Evolutionary conservation across 2,797 vertebrate species (phyloP).

Genomic region (Cheirogaleus major): DNA sequence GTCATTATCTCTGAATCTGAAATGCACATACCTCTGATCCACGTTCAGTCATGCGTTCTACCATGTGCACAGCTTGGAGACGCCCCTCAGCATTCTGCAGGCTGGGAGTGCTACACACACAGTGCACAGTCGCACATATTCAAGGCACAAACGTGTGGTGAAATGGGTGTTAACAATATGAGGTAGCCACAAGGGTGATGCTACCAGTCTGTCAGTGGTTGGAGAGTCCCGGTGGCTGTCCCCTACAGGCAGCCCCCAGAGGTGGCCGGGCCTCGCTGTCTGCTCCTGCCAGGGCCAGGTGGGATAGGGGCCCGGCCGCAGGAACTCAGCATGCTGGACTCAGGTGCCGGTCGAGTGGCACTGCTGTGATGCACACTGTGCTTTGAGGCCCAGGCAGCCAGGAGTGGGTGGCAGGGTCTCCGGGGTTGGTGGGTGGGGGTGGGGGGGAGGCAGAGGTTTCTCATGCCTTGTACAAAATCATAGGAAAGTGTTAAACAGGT

Average conservation of each 20-base stretch:
- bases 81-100: background rate
- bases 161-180: fast-evolving
- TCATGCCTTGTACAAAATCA: background rate
- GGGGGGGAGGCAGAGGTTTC: background rate
- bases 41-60: background rate
- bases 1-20: too few relatives aligned
- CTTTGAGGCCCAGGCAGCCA: background rate
- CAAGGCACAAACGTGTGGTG: fast-evolving
- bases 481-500: background rate
- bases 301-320: background rate
- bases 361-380: background rate
- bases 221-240: background rate
- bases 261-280: background rate
- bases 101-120: fast-evolving
- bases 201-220: background rate
- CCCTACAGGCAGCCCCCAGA: background rate
- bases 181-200: fast-evolving
- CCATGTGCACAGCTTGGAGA: fast-evolving
- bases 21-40: background rate
- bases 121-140: background rate
- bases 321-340: fast-evolving
- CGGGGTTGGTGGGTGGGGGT: too few relatives aligned
- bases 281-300: background rate
- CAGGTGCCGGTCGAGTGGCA: fast-evolving
- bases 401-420: too few relatives aligned